Percentiles rank a stretch among this genome's conserved stretches.
Conservation (phyloP, 1,140 invertebrate genomes). For the Euglossa dilemma region DNA sequence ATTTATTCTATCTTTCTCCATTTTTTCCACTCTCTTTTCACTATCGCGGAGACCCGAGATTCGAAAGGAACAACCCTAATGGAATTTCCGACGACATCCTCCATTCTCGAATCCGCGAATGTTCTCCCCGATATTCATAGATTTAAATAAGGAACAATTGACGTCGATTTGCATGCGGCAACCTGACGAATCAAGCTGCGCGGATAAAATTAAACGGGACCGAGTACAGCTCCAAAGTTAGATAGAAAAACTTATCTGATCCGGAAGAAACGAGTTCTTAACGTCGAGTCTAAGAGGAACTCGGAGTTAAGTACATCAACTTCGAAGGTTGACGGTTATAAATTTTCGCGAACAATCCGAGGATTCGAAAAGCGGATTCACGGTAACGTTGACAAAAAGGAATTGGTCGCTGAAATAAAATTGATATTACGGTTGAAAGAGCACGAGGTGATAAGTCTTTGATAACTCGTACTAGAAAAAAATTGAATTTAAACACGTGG, state of each 20-base stretch:
- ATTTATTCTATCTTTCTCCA: background rate
- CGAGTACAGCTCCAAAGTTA: background rate
- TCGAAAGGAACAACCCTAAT: background rate
- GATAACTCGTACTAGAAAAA: too few species aligned
- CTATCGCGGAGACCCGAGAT: background rate
- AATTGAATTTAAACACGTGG: too few species aligned
- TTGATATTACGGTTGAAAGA: too few species aligned
- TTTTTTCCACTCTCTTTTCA: too few species aligned
- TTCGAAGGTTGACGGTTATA: background rate
- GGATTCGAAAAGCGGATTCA: background rate
- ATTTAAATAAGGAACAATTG: background rate
- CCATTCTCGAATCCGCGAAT: background rate
- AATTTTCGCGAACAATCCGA: background rate
- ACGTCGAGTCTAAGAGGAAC: background rate
- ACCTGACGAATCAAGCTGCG: background rate
- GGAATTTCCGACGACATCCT: background rate
- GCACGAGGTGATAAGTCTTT: too few species aligned
- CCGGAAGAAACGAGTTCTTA: conserved; percentile 12
- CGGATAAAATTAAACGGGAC: background rate
- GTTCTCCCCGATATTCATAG: background rate
- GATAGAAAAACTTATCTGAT: conserved; percentile 17
- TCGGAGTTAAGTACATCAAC: background rate
- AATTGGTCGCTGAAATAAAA: background rate
- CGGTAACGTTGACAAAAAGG: background rate
- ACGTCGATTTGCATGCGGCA: background rate